Evolutionary conservation across 2,797 vertebrate genomes (phyloP).

Genomic region (Tokudaia muenninki): DNA sequence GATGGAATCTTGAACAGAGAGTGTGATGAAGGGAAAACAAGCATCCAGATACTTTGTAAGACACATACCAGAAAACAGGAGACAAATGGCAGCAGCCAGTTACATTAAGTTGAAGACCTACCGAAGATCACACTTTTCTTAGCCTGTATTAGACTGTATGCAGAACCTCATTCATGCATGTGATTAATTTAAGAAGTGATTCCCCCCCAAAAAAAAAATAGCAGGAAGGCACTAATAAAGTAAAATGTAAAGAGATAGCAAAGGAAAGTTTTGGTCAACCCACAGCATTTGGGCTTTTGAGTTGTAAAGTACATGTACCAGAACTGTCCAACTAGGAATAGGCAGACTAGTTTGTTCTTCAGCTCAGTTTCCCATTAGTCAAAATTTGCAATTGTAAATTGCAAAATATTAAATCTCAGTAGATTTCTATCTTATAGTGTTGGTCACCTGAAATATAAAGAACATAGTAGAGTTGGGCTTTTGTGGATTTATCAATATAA

Average conservation of each 20-base stretch:
- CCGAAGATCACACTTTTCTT: neutral
- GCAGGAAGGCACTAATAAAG: neutral
- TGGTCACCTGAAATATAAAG: neutral
- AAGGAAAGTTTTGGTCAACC: neutral
- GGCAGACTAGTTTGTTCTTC: neutral
- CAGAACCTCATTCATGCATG: neutral
- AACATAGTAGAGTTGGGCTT: neutral
- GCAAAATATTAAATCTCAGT: neutral
- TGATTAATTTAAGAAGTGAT: conserved; percentile 3
- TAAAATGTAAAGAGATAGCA: neutral
- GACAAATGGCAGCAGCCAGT: neutral
- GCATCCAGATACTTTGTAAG: neutral
- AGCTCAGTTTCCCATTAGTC: neutral
- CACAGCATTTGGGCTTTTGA: neutral
- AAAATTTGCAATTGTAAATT: neutral
- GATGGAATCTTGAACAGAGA: neutral
- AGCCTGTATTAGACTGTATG: neutral
- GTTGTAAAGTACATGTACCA: neutral
- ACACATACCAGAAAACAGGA: neutral
- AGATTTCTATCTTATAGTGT: neutral
- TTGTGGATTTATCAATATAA: neutral
- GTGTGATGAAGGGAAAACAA: neutral
- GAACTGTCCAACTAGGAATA: neutral
- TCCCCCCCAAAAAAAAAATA: neutral
- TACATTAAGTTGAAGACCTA: neutral